A percentile compares a stretch with the other conserved stretches of the same genome.
These are phyloP conservation scores for Clavelina lepadiformis DNA, from an alignment of 23 tunicate genomes.

Conservation along the genomic window DNA sequence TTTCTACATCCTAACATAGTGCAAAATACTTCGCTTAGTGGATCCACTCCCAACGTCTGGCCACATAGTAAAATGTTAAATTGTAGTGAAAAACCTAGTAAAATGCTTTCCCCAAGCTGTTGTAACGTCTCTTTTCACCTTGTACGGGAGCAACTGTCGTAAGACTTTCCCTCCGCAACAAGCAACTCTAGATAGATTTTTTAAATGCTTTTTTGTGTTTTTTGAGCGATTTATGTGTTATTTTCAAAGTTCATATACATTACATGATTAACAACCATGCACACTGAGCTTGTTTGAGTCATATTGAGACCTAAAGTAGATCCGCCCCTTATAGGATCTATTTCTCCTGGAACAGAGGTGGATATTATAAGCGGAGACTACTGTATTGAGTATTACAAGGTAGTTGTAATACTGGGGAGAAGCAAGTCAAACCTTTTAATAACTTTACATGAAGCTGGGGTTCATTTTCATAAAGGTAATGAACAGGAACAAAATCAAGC, in stretches of 20 bases:
- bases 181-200: neutral
- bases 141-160: too few relatives aligned
- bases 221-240: neutral
- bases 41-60: neutral
- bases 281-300: neutral
- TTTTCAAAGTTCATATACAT: neutral
- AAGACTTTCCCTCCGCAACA: too few relatives aligned
- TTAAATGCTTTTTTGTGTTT: neutral
- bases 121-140: neutral
- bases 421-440: constrained; percentile 32
- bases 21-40: constrained; percentile 1
- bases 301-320: neutral
- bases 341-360: constrained; percentile 1
- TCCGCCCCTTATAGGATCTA: neutral
- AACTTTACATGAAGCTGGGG: constrained; percentile 3
- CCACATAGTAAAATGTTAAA: too few relatives aligned
- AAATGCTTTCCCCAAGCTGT: constrained; percentile 1
- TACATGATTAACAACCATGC: constrained; percentile 1
- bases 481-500: constrained; percentile 3
- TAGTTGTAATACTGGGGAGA: too few relatives aligned
- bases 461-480: constrained; percentile 6
- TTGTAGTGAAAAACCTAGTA: too few relatives aligned
- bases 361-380: neutral
- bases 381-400: too few relatives aligned
- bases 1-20: neutral